These are phyloP conservation scores for Orchestes rusci DNA, from an alignment of 2,888 invertebrate species.

Conservation along the genomic window DNA sequence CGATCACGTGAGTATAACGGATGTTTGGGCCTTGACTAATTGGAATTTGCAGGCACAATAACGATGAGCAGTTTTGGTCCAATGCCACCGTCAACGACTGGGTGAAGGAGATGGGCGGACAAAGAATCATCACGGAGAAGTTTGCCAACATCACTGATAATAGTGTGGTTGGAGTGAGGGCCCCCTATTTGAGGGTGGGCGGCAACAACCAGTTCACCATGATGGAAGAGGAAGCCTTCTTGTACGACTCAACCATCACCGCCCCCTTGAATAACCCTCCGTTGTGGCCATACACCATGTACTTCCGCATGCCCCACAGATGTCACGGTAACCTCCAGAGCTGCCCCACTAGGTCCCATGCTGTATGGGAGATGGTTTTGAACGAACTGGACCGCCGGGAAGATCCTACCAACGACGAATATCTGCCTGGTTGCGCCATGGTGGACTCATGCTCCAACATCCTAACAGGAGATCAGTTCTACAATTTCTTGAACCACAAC, in stretches of 20 bases:
- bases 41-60: slow-evolving; percentile 73
- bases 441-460: slow-evolving; percentile 93
- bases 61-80: slow-evolving; percentile 89
- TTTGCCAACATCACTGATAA: slow-evolving; percentile 85
- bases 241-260: slow-evolving; percentile 93
- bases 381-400: slow-evolving; percentile 89
- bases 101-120: slow-evolving; percentile 93
- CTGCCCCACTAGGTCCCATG: slow-evolving; percentile 86
- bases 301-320: slow-evolving; percentile 92
- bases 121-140: slow-evolving; percentile 84
- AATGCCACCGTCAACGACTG: slow-evolving; percentile 87
- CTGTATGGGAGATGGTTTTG: slow-evolving; percentile 95
- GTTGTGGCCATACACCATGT: slow-evolving; percentile 97
- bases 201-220: slow-evolving; percentile 95
- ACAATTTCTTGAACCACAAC: slow-evolving; percentile 89
- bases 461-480: slow-evolving; percentile 86
- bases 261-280: slow-evolving; percentile 86
- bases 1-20: slow-evolving; percentile 70
- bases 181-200: slow-evolving; percentile 84
- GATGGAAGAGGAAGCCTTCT: slow-evolving; percentile 94
- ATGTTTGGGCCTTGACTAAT: not conserved
- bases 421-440: slow-evolving; percentile 87
- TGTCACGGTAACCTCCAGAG: slow-evolving; percentile 89
- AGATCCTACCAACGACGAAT: slow-evolving; percentile 83
- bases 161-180: slow-evolving; percentile 84